These are phyloP conservation scores for Abramis brama DNA, from an alignment of 2,113 vertebrate species.

Conservation along the genomic window DNA sequence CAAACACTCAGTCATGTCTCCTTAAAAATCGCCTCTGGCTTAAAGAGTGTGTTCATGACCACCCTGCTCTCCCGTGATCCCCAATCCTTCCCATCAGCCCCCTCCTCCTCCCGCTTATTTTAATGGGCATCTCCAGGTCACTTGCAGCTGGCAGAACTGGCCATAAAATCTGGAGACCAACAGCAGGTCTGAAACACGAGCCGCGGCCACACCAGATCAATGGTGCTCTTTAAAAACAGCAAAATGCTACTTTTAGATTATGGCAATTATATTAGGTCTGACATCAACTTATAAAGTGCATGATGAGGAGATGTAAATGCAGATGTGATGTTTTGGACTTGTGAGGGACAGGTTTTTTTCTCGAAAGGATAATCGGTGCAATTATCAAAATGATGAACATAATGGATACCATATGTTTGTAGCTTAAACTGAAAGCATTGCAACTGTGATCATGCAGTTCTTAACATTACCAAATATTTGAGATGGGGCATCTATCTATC, in stretches of 20 bases:
- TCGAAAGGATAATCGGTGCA: slow-evolving; percentile 58
- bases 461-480: background rate
- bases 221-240: slow-evolving; percentile 31
- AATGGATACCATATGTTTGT: slow-evolving; percentile 60
- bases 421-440: background rate
- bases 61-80: slow-evolving; percentile 11
- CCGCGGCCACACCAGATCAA: slow-evolving; percentile 48
- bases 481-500: too few species aligned
- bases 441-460: background rate
- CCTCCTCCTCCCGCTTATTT: slow-evolving; percentile 50
- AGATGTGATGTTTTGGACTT: background rate
- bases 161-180: slow-evolving; percentile 71
- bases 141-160: slow-evolving; percentile 74
- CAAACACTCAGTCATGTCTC: slow-evolving; percentile 13
- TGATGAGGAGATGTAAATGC: background rate
- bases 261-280: background rate
- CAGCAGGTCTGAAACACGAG: slow-evolving; percentile 69
- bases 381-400: slow-evolving; percentile 57
- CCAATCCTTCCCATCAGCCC: slow-evolving; percentile 18
- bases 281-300: background rate
- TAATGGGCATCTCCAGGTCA: slow-evolving; percentile 72
- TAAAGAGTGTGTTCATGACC: background rate
- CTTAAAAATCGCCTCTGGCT: slow-evolving; percentile 18
- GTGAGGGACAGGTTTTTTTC: background rate
- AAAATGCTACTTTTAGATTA: background rate